Base-by-base conservation (phyloP, 2,888 invertebrate genomes). In the Perizoma affinitatum region DNA sequence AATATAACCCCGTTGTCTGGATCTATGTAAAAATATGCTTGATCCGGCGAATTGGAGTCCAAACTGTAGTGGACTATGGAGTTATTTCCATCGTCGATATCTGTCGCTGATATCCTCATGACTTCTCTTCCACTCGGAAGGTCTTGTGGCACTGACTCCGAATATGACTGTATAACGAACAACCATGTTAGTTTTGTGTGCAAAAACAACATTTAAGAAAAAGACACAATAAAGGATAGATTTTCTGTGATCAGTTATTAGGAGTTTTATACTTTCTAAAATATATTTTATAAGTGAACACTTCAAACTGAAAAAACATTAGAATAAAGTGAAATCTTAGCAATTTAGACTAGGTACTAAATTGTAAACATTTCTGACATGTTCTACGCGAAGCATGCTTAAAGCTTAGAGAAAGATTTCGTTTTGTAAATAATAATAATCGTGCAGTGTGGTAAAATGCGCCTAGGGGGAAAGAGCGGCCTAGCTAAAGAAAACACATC, bases 1-100 rank as follows among this genome's bases (percentile, higher is more conserved):
- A 94, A 95, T 79, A 98, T 96, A 63, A 97, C 96, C 35, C 98
- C 98, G 49, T 96, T 96, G 68, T 95, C 95, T 56, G 94, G 93
- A 79, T 97, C 96, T 68, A 98, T 96, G 67, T 93, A 93, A 84
- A 98, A 98, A 85, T 96, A 97, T 7, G 94, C 94, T 68, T 88
- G 87, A 70, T 91, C 90, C 36, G 89, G 87, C 33, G 90, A 89
- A 58, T 89, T 88, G 34, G 90, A 83, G 68, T 90, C 89, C 69
- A 94, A 84, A 66, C 90, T 93, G 83, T 98, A 98, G 66, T 94
- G 94, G 8, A 98, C 95, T 72, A 95, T 95, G 61, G 98, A 97
- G 90, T 99, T 99, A 80, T 96, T 95, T 9, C 98, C 97, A 78
- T 97, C 96, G 79, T 98, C 98, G 70, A 97, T 96, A 84, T 98